Evolutionary conservation across 2,113 vertebrate genomes (phyloP), one percentile per base, ranked within the genome.

Genomic region (Piprites chloris): DNA sequence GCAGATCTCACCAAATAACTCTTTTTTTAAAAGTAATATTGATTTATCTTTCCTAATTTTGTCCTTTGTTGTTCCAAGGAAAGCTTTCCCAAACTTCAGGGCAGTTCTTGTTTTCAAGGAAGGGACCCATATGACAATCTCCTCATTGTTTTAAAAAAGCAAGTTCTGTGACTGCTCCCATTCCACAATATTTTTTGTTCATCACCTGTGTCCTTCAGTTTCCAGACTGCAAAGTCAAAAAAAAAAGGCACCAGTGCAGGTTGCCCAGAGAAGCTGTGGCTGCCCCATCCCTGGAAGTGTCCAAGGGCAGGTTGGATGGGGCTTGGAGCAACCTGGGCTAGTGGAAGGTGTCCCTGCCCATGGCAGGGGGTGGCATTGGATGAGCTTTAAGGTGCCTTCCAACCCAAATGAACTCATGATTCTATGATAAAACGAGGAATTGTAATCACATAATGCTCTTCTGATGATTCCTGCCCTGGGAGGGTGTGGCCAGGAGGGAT

Each of bases 301-400:
- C 21, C 71, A 15, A 62, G 24, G 21, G 24, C 55, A 47, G 47
- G 21, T 0, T 61, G 52, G 56, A 55, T 1, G 5, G 11, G 27
- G 27, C 27, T 62, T 35, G 32, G 62, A 68, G 53, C 52, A 61
- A 0, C 16, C 20, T 46, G 62, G 52, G 33, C 3, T 0, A 9
- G 20, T 32, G 63, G 55, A 19, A 83, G 9, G 3, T 30, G 28
- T 53, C 28, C 53, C 20, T 53, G 53, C 69, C 35, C 16, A 1
- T 27, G 61, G 18, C 61, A 41, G 62, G 39, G 14, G 27, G 12
- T 30, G 26, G 47, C 10, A 61, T 6, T 6, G 11, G 41, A 9
- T 62, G 55, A 14, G 35, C 17, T 76, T 69, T 26, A 13, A 62
- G 47, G 19, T 32, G 39, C 62, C 28, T 42, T 21, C 62, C 62